These are phyloP conservation scores for Cepphus grylle DNA, from an alignment of 2,113 vertebrate genomes.

Conservation along the genomic window DNA sequence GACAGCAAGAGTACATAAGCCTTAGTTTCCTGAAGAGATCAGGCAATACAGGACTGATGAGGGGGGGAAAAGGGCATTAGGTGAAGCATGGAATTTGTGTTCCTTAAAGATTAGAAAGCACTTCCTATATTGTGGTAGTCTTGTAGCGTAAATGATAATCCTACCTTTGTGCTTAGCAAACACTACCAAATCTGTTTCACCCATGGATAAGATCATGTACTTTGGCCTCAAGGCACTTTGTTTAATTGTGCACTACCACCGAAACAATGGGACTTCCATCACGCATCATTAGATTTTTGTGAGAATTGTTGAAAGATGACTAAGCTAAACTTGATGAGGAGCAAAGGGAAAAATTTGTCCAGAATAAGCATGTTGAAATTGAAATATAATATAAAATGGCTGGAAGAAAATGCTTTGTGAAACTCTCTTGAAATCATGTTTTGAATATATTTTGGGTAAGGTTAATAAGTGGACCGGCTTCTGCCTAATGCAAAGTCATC, in stretches of 20 bases:
- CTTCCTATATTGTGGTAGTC: neutral
- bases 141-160: neutral
- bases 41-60: neutral
- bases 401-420: neutral
- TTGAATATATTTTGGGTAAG: neutral
- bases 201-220: neutral
- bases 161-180: neutral
- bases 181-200: rapidly evolving
- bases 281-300: neutral
- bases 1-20: neutral
- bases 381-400: neutral
- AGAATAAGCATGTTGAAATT: neutral
- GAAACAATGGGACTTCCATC: neutral
- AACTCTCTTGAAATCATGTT: neutral
- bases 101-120: neutral
- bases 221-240: neutral
- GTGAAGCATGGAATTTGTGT: neutral
- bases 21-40: neutral
- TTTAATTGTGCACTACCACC: neutral
- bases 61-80: neutral
- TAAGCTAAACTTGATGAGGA: neutral
- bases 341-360: neutral
- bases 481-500: neutral
- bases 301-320: neutral
- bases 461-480: neutral